These are phyloP conservation scores for Brienomyrus longianalis DNA, from an alignment of 2,113 vertebrate species.

Conservation along the genomic window DNA sequence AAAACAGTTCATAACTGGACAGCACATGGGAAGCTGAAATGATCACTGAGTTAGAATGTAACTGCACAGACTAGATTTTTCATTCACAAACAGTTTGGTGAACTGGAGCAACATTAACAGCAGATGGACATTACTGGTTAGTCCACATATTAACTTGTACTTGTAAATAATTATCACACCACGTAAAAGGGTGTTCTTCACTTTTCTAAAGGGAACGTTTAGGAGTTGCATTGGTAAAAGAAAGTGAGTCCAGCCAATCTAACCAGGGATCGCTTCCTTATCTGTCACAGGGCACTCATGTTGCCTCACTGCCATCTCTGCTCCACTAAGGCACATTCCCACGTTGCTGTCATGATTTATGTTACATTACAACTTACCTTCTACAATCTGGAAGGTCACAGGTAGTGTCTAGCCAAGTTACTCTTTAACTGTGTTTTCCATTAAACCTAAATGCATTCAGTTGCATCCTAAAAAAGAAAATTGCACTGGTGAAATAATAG, in stretches of 20 bases:
- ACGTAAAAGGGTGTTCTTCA: not conserved
- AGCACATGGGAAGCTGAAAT: not conserved
- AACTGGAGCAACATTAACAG: not conserved
- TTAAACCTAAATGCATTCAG: not conserved
- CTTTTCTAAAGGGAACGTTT: not conserved
- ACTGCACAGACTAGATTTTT: not conserved
- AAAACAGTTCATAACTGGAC: not conserved
- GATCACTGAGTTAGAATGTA: not conserved
- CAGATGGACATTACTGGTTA: not conserved
- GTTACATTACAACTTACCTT: not conserved
- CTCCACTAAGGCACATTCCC: not conserved
- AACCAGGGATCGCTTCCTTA: not conserved
- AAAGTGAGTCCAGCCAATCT: not conserved
- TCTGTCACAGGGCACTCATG: not conserved
- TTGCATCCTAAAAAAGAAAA: not conserved
- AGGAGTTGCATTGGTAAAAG: not conserved
- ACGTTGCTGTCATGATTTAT: not conserved
- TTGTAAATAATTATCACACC: not conserved
- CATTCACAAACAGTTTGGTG: not conserved
- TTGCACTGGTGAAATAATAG: not conserved
- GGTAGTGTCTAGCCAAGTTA: not conserved
- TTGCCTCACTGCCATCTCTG: not conserved
- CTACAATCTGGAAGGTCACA: not conserved
- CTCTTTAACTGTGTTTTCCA: not conserved
- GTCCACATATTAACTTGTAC: not conserved